phyloP scores from a whole-genome alignment of 2,113 vertebrate species.

The Excalfactoria chinensis region DNA sequence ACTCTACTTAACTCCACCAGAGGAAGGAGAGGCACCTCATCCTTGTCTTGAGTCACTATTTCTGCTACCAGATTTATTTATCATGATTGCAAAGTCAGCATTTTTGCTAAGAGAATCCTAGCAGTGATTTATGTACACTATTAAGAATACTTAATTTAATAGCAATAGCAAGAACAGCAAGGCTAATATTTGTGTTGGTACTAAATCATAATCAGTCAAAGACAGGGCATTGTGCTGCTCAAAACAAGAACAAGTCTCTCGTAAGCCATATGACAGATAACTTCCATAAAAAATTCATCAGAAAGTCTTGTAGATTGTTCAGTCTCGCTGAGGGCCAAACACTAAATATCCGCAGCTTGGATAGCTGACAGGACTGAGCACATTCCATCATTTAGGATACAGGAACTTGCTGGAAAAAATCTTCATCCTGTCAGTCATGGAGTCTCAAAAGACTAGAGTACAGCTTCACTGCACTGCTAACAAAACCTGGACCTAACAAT shows the following conservation, averaged over 20 bases:
- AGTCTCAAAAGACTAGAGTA: neutral
- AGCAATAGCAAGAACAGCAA: neutral
- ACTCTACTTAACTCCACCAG: neutral
- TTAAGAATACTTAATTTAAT: neutral
- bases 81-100: neutral
- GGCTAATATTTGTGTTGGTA: neutral
- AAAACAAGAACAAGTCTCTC: neutral
- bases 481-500: neutral
- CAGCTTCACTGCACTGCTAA: neutral
- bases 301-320: neutral
- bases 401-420: neutral
- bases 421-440: neutral
- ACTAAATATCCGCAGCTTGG: neutral
- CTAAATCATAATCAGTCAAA: neutral
- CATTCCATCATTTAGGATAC: neutral
- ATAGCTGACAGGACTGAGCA: neutral
- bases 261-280: neutral
- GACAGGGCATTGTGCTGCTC: neutral
- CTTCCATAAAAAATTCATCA: neutral
- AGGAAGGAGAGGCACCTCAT: rapidly evolving
- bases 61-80: neutral
- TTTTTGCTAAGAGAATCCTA: neutral
- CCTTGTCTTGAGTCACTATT: neutral
- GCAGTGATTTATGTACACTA: neutral
- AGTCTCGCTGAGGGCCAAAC: neutral